Percentiles rank a stretch among this genome's conserved stretches.
Conservation (phyloP, 2,113 vertebrate species). For the Epinephelus moara region DNA sequence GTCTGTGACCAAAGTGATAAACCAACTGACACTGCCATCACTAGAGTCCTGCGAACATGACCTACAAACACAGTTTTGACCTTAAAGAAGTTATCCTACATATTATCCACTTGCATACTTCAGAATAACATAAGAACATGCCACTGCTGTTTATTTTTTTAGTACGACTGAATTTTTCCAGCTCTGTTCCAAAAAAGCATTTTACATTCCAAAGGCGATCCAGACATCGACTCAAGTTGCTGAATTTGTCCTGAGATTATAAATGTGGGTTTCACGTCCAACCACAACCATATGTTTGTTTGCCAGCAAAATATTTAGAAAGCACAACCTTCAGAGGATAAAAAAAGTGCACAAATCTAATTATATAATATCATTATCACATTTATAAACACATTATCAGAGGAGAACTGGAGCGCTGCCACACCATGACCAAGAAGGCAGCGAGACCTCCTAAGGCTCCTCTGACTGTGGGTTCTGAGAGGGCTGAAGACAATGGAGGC, state of each 20-base stretch:
- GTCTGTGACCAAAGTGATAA: neutral
- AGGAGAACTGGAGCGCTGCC: slow-evolving; percentile 51
- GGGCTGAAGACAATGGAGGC: slow-evolving; percentile 14
- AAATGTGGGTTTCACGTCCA: slow-evolving; percentile 60
- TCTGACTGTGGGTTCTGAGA: slow-evolving; percentile 39
- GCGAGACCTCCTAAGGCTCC: slow-evolving; percentile 12
- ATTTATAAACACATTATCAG: slow-evolving; percentile 70
- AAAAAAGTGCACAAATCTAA: slow-evolving; percentile 38
- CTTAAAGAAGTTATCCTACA: neutral
- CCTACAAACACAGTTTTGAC: neutral
- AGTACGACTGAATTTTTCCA: slow-evolving; percentile 26
- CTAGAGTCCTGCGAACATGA: slow-evolving; percentile 6
- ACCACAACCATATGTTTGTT: slow-evolving; percentile 71
- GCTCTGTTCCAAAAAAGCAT: slow-evolving; percentile 29
- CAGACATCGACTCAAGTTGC: slow-evolving; percentile 51
- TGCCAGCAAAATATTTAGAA: slow-evolving; percentile 68
- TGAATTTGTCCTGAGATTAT: slow-evolving; percentile 65
- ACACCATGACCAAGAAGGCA: slow-evolving; percentile 46
- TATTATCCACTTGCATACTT: slow-evolving; percentile 10
- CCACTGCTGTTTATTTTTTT: slow-evolving; percentile 22
- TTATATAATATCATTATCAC: slow-evolving; percentile 70
- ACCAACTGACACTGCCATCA: neutral
- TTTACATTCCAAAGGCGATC: slow-evolving; percentile 61
- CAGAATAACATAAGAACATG: neutral
- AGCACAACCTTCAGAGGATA: slow-evolving; percentile 32